A percentile compares a stretch with the other conserved stretches of the same genome.
These are phyloP conservation scores for Prunella himalayana DNA, from an alignment of 2,113 vertebrate species.

Conservation along the genomic window DNA sequence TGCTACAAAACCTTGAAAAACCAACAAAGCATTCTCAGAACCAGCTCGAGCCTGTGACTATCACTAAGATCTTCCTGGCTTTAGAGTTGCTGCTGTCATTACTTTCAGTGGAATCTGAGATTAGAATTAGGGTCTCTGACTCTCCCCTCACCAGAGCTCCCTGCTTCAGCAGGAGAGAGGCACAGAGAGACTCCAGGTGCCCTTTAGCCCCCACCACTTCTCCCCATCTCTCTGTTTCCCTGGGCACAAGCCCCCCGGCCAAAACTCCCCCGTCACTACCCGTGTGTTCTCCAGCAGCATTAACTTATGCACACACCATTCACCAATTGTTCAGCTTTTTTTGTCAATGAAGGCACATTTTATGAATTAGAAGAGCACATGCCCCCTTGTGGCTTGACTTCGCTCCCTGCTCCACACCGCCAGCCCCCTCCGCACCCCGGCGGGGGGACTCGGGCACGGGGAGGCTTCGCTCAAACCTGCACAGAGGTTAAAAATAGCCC, in stretches of 20 bases:
- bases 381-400: slow-evolving; percentile 59
- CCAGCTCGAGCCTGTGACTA: background rate
- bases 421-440: background rate
- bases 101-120: background rate
- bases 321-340: slow-evolving; percentile 44
- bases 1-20: background rate
- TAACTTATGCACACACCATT: slow-evolving; percentile 54
- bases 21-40: background rate
- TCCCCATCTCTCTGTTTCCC: background rate
- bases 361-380: slow-evolving; percentile 63
- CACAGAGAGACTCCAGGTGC: background rate
- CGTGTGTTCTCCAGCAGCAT: background rate
- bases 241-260: background rate
- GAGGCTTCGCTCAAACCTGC: background rate
- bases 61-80: background rate
- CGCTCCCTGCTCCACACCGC: background rate
- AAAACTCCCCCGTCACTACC: background rate
- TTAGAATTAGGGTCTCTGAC: background rate
- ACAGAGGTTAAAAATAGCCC: background rate
- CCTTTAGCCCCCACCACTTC: background rate
- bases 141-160: background rate
- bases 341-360: slow-evolving; percentile 69
- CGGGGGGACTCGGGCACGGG: background rate
- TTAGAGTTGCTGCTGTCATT: background rate
- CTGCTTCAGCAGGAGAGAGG: background rate